A percentile compares a stretch with the other conserved stretches of the same genome.
These are phyloP conservation scores for Synanthedon vespiformis DNA, from an alignment of 2,888 invertebrate species.

Conservation along the genomic window DNA sequence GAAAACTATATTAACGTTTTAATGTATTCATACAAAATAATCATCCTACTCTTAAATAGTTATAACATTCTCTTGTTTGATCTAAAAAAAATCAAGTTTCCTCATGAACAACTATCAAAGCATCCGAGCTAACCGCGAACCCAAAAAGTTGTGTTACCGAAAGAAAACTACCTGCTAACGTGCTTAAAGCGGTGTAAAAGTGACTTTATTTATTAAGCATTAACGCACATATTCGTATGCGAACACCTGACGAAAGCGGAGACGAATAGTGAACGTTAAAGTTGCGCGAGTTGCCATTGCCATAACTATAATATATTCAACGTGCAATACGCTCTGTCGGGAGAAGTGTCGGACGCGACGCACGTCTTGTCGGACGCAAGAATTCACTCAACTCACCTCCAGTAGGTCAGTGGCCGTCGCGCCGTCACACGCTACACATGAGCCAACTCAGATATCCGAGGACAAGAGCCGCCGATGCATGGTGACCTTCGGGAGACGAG, in stretches of 20 bases:
- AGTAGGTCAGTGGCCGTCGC: constrained; percentile 60
- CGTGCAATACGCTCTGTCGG: constrained; percentile 7
- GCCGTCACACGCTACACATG: constrained; percentile 29
- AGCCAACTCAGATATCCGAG: constrained; percentile 4
- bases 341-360: constrained; percentile 16
- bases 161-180: too few relatives aligned
- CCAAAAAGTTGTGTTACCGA: too few relatives aligned
- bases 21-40: too few relatives aligned
- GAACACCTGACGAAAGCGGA: constrained; percentile 31
- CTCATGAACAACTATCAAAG: too few relatives aligned
- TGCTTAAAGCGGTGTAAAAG: constrained; percentile 7
- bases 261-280: constrained; percentile 38
- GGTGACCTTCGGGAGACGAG: constrained; percentile 67
- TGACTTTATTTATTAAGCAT: constrained; percentile 19
- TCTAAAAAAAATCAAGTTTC: too few relatives aligned
- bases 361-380: constrained; percentile 46
- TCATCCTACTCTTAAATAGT: too few relatives aligned
- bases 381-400: constrained; percentile 52
- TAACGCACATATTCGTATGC: constrained; percentile 29
- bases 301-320: constrained; percentile 18
- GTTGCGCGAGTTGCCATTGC: constrained; percentile 27
- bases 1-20: too few relatives aligned
- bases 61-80: too few relatives aligned
- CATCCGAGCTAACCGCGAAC: too few relatives aligned
- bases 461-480: constrained; percentile 39